Base-by-base conservation (phyloP, 2,888 invertebrate genomes). In the Anthophora plumipes region DNA sequence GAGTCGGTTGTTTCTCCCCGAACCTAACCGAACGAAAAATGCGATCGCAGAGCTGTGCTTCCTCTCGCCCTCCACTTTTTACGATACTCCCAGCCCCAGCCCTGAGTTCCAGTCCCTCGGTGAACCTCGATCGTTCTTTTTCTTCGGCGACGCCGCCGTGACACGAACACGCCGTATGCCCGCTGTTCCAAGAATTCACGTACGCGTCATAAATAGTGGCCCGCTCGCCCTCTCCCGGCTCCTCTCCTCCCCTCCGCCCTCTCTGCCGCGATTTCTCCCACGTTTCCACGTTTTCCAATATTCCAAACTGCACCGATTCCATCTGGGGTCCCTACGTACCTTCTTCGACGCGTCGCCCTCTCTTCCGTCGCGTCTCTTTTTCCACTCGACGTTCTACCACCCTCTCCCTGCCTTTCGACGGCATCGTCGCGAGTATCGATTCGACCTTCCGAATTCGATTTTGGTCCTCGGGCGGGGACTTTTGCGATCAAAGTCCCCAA, bases 141-240 rank as follows among this genome's bases (percentile, higher is more conserved):
- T 85, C 84, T 57, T 67, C 77, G 79, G 52, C 79, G 69, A 72
- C 59, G 80, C 57, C 64, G 79, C 54, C 73, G 82, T 75, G 86
- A 86, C 84, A 83, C 85, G 84, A 84, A 71, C 82, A 64, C 83
- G 71, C 76, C 82, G 82, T 86, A 86, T 86, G 80, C 84, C 83
- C 84, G 75, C 71, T 82, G 82, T 82, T 89, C 88, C 89, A 85
- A 87, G 89, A 92, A 91, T 90, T 90, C 92, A 93, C 92, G 92
- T 92, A 91, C 91, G 90, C 88, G 90, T 92, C 92, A 92, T 93
- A 93, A 93, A 93, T 92, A 93, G 88, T 88, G 87, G 76, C 86
- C 86, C 69, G 78, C 84, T 87, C 79, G 82, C 82, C 77, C 85
- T 87, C 78, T 67, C 22, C 77, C 73, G 71, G 52, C 66, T 77